Evolutionary conservation across 2,888 invertebrate species (phyloP), one percentile per base, ranked within the genome.

Genomic region (Formica aserva): DNA sequence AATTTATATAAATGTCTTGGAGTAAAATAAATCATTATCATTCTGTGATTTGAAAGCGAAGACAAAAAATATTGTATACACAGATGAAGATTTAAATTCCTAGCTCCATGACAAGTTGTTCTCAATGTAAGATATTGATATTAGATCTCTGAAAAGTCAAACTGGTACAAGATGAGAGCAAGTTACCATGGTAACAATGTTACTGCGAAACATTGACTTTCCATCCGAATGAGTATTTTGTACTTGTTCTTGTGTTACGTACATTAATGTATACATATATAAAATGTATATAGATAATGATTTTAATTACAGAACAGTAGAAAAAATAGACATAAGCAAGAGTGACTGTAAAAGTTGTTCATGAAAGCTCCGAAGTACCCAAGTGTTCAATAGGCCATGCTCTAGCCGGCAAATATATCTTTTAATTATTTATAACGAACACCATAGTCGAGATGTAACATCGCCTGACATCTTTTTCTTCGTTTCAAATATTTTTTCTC

Each of bases 171-270:
- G 35, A 66, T 38, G 48, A 72, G 76, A 88, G 38, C 84, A 80
- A 86, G 86, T 86, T 89, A 88, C 90, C 90, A 90, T 89, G 90
- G 89, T 88, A 88, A 89, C 90, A 84, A 90, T 90, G 90, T 89
- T 89, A 89, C 90, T 89, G 89, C 88, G 75, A 87, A 84, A 88
- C 86, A 76, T 85, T 83, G 69, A 87, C 72, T 85, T 85, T 85
- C 83, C 65, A 82, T 80, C 29, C 69, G 66, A 78, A 82, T 74
- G 45, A 84, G 66, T 81, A 82, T 77, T 62, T 72, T n/a, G 62
- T 77, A 83, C 57, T 55, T 66, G 72, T 77, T 69, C 72, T 66
- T 77, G 35, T 22, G 45, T 77, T 67, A 66, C 52, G 26, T 32
- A 15, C 35, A 67, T 67, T 67, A 38, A 38, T 38, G 9, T 80